Conservation (phyloP, 2,797 vertebrate genomes). For the Chiloscyllium punctatum region DNA sequence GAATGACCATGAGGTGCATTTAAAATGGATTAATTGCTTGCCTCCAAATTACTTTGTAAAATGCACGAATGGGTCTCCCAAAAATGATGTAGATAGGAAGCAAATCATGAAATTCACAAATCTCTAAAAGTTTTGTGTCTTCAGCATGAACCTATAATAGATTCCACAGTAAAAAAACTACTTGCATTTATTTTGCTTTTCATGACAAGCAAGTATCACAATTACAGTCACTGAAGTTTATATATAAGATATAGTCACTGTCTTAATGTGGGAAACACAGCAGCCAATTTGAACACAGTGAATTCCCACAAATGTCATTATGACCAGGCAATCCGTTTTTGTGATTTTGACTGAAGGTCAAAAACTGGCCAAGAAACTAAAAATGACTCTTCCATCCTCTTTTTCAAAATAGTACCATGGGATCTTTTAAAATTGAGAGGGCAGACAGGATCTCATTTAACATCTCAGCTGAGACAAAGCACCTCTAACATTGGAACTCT, state of each 20-base stretch:
- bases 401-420: not conserved
- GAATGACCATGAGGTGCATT: not conserved
- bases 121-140: not conserved
- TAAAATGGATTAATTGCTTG: not conserved
- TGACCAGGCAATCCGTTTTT: not conserved
- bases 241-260: not conserved
- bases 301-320: not conserved
- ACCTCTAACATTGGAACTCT: not conserved
- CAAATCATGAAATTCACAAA: slow-evolving; percentile 9
- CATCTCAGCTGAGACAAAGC: not conserved
- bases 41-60: not conserved
- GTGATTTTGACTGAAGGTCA: not conserved
- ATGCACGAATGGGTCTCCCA: not conserved
- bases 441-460: not conserved
- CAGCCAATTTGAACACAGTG: not conserved
- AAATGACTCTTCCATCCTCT: not conserved
- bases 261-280: not conserved
- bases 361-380: not conserved
- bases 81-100: not conserved
- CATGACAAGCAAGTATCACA: not conserved
- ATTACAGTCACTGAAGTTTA: not conserved
- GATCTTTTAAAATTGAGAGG: not conserved
- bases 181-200: not conserved
- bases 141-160: not conserved
- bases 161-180: not conserved